Conservation (phyloP, 2,888 invertebrate species). For the Stegana nigrithorax region DNA sequence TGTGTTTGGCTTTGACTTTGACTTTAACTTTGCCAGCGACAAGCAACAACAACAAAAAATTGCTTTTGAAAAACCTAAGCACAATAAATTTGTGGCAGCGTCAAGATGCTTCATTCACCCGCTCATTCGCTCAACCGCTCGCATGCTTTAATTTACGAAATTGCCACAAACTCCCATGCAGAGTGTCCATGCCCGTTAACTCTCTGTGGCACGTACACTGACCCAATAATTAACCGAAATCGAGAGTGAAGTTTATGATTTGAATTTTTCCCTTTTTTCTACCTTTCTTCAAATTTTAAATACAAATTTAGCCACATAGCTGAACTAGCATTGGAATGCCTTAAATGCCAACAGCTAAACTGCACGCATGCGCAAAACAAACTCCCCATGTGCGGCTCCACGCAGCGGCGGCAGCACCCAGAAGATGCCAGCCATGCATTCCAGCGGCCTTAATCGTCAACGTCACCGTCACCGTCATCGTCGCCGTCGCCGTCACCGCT, state of each 20-base stretch:
- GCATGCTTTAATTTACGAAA: slow-evolving; percentile 23
- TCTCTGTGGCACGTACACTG: slow-evolving; percentile 38
- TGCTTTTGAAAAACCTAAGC: slow-evolving; percentile 41
- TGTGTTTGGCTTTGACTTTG: neutral
- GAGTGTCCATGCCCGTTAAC: slow-evolving; percentile 21
- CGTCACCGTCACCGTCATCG: neutral
- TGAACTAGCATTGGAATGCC: neutral
- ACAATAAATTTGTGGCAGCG: slow-evolving; percentile 1
- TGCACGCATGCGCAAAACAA: slow-evolving; percentile 15
- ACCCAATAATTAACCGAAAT: slow-evolving; percentile 65
- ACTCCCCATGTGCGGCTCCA: no score
- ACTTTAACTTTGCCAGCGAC: slow-evolving; percentile 17
- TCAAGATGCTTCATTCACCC: slow-evolving; percentile 17
- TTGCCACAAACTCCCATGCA: neutral
- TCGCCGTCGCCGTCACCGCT: neutral
- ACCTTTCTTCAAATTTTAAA: no score
- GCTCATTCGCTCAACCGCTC: no score
- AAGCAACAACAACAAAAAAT: slow-evolving; percentile 35
- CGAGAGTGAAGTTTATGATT: slow-evolving; percentile 58
- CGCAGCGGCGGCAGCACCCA: no score
- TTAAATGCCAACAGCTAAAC: slow-evolving; percentile 3
- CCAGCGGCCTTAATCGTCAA: no score
- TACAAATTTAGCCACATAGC: neutral
- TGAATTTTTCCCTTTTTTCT: no score
- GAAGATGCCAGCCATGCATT: no score